A percentile compares a stretch with the other conserved stretches of the same genome.
phyloP scores from a whole-genome alignment of 2,113 vertebrate genomes.

The Donacobius atricapilla region DNA sequence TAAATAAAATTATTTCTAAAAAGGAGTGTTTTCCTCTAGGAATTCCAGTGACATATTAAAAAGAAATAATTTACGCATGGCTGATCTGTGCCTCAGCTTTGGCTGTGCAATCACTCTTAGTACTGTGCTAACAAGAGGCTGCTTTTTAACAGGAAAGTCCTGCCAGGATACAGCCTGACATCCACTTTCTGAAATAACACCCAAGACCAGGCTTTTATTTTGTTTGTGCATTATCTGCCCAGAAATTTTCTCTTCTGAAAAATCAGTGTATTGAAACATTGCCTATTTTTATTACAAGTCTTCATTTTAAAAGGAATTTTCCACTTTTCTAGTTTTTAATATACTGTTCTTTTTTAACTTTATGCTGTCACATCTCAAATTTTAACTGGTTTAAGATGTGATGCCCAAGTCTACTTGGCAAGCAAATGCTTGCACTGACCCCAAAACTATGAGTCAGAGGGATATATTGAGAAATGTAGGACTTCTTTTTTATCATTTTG shows the following conservation, averaged over 20 bases:
- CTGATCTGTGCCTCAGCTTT: neutral
- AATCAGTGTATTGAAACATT: neutral
- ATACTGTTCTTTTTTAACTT: neutral
- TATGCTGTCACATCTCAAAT: neutral
- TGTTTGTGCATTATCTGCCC: neutral
- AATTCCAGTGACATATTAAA: conserved; percentile 14
- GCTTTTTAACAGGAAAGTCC: neutral
- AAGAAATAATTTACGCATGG: neutral
- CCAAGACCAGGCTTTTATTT: neutral
- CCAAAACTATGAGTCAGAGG: neutral
- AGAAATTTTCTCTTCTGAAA: neutral
- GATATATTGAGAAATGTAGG: neutral
- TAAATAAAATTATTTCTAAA: neutral
- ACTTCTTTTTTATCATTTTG: neutral
- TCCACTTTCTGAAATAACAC: neutral
- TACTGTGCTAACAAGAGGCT: neutral
- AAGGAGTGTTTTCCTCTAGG: neutral
- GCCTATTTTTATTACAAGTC: neutral
- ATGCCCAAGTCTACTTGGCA: neutral
- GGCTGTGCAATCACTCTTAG: neutral
- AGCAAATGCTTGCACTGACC: neutral
- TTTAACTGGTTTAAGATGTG: neutral
- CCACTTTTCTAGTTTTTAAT: neutral
- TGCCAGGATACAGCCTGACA: neutral
- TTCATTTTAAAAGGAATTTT: neutral